Percentiles rank a stretch among this genome's conserved stretches.
Evolutionary conservation across 2,797 vertebrate genomes (phyloP).

Genomic region (Cygnus olor): DNA sequence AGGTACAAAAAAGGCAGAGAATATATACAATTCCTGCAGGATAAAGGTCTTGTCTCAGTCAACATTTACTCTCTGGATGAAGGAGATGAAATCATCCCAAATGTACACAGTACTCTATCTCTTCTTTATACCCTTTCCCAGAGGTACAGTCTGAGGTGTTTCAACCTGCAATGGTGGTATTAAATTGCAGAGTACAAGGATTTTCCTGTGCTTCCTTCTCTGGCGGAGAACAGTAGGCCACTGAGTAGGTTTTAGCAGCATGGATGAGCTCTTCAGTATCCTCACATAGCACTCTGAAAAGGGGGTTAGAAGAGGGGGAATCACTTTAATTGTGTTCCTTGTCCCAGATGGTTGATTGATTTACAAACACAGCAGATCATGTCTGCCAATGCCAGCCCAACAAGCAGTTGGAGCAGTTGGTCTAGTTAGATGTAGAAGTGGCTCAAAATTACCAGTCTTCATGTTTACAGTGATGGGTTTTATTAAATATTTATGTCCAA

Average conservation of each 20-base stretch:
- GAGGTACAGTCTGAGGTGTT: neutral
- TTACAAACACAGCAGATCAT: neutral
- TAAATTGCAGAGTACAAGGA: neutral
- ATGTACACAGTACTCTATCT: neutral
- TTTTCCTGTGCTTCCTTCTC: neutral
- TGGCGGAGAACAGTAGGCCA: neutral
- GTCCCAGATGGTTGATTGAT: neutral
- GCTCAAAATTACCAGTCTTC: neutral
- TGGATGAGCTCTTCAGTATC: neutral
- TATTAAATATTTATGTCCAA: constrained; percentile 16
- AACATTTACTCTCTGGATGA: constrained; percentile 37
- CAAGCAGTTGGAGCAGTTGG: neutral
- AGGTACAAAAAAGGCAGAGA: neutral
- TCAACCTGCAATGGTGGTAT: neutral
- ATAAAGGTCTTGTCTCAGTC: constrained; percentile 36
- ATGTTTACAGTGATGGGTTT: neutral
- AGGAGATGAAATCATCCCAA: constrained; percentile 42
- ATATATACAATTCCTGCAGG: neutral
- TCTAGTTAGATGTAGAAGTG: neutral
- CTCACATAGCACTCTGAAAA: accelerated
- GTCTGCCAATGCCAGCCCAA: neutral
- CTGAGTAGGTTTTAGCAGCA: neutral
- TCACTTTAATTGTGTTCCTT: neutral
- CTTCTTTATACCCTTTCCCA: neutral
- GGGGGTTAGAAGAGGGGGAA: neutral